Percentiles rank a stretch among this genome's conserved stretches.
Conservation (phyloP, 1,140 invertebrate species). For the Cryptotermes secundus region DNA sequence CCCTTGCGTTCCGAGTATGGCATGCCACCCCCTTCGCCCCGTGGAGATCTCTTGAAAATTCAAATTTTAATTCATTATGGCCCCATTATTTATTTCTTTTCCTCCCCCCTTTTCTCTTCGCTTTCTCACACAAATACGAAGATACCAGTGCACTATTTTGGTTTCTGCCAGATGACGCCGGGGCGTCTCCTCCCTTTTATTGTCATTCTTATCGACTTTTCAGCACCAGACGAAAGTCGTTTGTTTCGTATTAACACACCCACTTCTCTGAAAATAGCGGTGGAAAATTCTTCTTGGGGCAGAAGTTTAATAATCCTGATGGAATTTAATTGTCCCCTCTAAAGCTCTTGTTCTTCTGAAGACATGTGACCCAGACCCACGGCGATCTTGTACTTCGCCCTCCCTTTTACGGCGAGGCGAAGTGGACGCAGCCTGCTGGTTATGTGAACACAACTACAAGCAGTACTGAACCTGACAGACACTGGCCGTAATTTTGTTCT, state of each 20-base stretch:
- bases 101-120: not conserved
- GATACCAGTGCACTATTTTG: not conserved
- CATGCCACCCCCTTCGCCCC: too few relatives aligned
- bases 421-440: too few relatives aligned
- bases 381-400: not conserved
- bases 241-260: slow-evolving; percentile 22
- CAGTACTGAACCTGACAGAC: not conserved
- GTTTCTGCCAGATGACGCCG: slow-evolving; percentile 11
- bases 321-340: not conserved
- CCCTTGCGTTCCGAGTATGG: too few relatives aligned
- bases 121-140: not conserved
- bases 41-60: not conserved
- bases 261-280: not conserved
- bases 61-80: slow-evolving; percentile 6
- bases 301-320: not conserved
- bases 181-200: slow-evolving; percentile 21
- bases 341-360: not conserved
- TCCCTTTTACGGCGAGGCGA: not conserved
- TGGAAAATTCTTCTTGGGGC: not conserved
- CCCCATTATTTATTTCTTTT: not conserved
- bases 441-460: not conserved
- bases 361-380: not conserved
- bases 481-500: not conserved
- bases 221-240: slow-evolving; percentile 15
- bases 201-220: slow-evolving; percentile 23